Conservation (phyloP, 2,113 vertebrate genomes). For the Haemorhous mexicanus region DNA sequence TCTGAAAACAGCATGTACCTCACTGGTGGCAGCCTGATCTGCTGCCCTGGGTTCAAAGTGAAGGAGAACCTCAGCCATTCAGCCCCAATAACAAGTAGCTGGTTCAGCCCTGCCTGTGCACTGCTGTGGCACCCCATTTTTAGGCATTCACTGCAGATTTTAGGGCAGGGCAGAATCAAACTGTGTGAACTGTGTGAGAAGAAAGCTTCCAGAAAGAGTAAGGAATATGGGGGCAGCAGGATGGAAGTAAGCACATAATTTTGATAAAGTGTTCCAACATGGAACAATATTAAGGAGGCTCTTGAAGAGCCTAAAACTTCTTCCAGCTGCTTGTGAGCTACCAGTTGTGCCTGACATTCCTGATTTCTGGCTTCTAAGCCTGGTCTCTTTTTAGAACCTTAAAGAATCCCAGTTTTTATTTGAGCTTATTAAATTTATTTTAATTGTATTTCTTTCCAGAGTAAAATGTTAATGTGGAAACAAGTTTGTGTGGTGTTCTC, state of each 20-base stretch:
- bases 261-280: not conserved
- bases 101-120: not conserved
- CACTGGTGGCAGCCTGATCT: not conserved
- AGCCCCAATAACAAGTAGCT: not conserved
- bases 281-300: not conserved
- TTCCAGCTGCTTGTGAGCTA: not conserved
- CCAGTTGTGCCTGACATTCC: accelerated
- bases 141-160: not conserved
- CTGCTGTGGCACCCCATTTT: not conserved
- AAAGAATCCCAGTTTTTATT: not conserved
- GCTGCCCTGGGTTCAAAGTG: not conserved
- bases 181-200: not conserved
- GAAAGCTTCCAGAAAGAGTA: not conserved
- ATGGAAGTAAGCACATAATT: not conserved
- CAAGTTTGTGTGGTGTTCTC: not conserved
- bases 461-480: not conserved
- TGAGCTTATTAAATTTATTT: not conserved
- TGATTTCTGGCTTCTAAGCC: not conserved
- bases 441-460: not conserved
- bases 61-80: not conserved
- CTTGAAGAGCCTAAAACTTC: not conserved
- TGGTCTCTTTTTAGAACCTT: not conserved
- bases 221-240: not conserved
- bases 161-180: not conserved
- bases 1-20: not conserved